A percentile compares a stretch with the other conserved stretches of the same genome.
phyloP scores from a whole-genome alignment of 1,140 invertebrate genomes.

The Drosophila navojoa region DNA sequence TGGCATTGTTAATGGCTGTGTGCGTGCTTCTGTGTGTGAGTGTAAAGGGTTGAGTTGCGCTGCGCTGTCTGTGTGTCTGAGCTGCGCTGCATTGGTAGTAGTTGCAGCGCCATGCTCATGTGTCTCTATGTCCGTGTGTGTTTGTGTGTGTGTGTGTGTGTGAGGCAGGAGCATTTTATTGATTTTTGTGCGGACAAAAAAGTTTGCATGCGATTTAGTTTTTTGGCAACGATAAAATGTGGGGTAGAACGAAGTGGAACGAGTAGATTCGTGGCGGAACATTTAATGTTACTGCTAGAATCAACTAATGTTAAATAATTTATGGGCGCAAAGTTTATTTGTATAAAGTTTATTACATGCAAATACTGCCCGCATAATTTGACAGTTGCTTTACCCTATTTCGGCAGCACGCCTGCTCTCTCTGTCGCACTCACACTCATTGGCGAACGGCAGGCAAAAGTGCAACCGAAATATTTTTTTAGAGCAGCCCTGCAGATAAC shows the following conservation, averaged over 20 bases:
- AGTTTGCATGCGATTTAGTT: conserved; percentile 48
- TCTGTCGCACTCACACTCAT: background rate
- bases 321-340: conserved; percentile 23
- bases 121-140: background rate
- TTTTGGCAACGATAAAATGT: conserved; percentile 35
- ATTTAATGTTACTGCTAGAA: background rate
- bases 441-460: conserved; percentile 32
- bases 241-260: conserved; percentile 12
- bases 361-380: conserved; percentile 42
- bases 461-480: conserved; percentile 35
- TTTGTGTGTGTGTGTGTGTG: conserved; percentile 12
- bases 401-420: background rate
- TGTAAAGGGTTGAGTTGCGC: conserved; percentile 48
- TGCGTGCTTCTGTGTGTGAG: conserved; percentile 8
- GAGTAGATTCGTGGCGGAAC: background rate
- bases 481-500: conserved; percentile 8
- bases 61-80: conserved; percentile 29
- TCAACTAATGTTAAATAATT: conserved; percentile 23
- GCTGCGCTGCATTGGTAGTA: conserved; percentile 26
- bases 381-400: conserved; percentile 35
- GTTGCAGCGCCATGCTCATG: conserved; percentile 20
- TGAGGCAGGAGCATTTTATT: conserved; percentile 50
- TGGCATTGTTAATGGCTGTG: conserved; percentile 24
- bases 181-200: conserved; percentile 53
- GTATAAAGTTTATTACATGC: conserved; percentile 17